phyloP scores from a whole-genome alignment of 1,140 invertebrate genomes.

The Drosophila sechellia region DNA sequence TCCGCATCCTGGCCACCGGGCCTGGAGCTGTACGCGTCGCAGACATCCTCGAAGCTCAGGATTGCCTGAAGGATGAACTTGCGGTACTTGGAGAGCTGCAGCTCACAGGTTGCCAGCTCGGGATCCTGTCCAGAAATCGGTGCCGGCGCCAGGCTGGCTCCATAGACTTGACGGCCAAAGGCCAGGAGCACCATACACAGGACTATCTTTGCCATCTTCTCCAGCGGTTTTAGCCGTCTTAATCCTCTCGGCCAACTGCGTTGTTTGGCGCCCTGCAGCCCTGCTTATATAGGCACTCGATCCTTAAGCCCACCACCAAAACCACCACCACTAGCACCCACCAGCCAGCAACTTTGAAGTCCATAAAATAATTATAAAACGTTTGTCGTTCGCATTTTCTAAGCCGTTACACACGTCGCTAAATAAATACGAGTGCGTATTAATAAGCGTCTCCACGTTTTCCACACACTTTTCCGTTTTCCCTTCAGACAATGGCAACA shows the following conservation, averaged over 20 bases:
- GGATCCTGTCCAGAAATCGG: conserved; percentile 27
- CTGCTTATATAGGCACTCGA: conserved; percentile 56
- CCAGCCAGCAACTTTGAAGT: conserved; percentile 70
- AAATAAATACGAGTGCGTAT: conserved; percentile 72
- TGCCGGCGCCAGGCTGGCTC: conserved; percentile 16
- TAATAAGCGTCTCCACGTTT: conserved; percentile 64
- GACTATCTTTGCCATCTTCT: conserved; percentile 39
- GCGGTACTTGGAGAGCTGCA: conserved; percentile 75
- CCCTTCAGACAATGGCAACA: conserved; percentile 61
- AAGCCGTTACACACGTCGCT: conserved; percentile 79
- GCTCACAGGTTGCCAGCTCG: conserved; percentile 67
- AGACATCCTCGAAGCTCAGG: conserved; percentile 80
- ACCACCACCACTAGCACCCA: conserved; percentile 12
- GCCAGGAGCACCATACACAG: conserved; percentile 48
- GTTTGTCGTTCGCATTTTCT: conserved; percentile 80
- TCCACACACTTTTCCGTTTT: conserved; percentile 14
- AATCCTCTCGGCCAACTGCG: conserved; percentile 67
- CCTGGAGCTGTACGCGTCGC: conserved; percentile 71
- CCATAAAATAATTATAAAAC: conserved; percentile 84
- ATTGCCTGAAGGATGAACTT: conserved; percentile 77
- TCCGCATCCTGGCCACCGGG: conserved; percentile 40
- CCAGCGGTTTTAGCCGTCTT: conserved; percentile 3
- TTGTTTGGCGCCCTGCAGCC: conserved; percentile 18
- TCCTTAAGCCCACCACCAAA: conserved; percentile 5
- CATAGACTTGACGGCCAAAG: conserved; percentile 49